These are phyloP conservation scores for Mythimna ferrago DNA, from an alignment of 2,888 invertebrate species.

Conservation along the genomic window DNA sequence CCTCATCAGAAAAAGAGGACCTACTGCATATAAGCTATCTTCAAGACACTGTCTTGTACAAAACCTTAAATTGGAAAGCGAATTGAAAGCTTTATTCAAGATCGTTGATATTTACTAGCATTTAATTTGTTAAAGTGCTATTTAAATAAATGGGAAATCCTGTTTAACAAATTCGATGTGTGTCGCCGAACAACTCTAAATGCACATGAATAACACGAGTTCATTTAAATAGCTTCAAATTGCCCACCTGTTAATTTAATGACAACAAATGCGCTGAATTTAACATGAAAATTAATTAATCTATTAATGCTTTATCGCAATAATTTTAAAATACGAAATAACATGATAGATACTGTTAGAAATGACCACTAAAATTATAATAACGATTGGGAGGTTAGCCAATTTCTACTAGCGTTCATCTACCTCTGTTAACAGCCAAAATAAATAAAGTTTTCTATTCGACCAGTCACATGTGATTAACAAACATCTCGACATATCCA, in stretches of 20 bases:
- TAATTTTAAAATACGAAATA: slow-evolving; percentile 63
- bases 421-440: slow-evolving; percentile 76
- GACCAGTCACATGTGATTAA: slow-evolving; percentile 55
- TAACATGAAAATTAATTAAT: slow-evolving; percentile 45
- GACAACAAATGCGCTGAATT: slow-evolving; percentile 47
- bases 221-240: slow-evolving; percentile 56
- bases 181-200: slow-evolving; percentile 58
- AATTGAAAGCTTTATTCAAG: slow-evolving; percentile 3
- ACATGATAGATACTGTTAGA: slow-evolving; percentile 60
- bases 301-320: slow-evolving; percentile 26
- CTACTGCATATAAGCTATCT: not conserved
- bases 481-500: slow-evolving; percentile 52
- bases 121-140: slow-evolving; percentile 41
- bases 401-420: slow-evolving; percentile 68
- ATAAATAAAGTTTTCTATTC: slow-evolving; percentile 75
- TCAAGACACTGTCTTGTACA: not conserved
- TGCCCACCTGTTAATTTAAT: slow-evolving; percentile 59
- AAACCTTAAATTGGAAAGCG: slow-evolving; percentile 7
- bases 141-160: slow-evolving; percentile 26
- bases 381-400: slow-evolving; percentile 78
- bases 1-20: not conserved
- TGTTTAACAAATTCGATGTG: slow-evolving; percentile 45
- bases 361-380: slow-evolving; percentile 75
- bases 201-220: slow-evolving; percentile 39
- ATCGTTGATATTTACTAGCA: slow-evolving; percentile 13